Conservation (phyloP, 2,888 invertebrate species). For the Dasypogon diadema region DNA sequence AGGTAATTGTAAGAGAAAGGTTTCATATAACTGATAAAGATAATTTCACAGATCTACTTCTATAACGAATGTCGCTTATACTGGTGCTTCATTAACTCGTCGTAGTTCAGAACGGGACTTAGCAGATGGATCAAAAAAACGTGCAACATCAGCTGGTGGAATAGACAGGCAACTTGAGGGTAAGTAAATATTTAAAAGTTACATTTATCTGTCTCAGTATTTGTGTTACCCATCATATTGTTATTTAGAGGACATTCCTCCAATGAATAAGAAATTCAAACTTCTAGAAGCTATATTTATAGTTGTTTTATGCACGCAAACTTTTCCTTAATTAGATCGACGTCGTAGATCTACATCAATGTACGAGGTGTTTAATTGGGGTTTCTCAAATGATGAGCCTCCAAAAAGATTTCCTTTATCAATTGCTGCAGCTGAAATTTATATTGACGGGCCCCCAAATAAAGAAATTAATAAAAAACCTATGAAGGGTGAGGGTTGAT, state of each 20-base stretch:
- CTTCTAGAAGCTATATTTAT: conserved; percentile 44
- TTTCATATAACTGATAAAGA: background rate
- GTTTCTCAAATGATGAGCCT: conserved; percentile 68
- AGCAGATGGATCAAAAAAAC: conserved; percentile 78
- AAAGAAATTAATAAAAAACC: conserved; percentile 56
- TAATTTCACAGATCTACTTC: conserved; percentile 79
- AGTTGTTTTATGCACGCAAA: conserved; percentile 58
- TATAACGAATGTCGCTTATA: conserved; percentile 87
- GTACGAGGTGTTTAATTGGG: conserved; percentile 81
- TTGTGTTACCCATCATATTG: conserved; percentile 28
- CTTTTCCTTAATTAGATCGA: conserved; percentile 59
- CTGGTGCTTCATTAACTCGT: conserved; percentile 82
- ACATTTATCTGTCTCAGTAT: too few relatives aligned
- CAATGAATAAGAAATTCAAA: conserved; percentile 14
- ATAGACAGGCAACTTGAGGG: conserved; percentile 77
- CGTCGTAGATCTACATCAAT: conserved; percentile 77
- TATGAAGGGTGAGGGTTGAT: conserved; percentile 67
- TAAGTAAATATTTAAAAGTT: conserved; percentile 61
- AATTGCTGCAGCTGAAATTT: conserved; percentile 68
- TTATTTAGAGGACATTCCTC: conserved; percentile 16
- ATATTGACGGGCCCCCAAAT: conserved; percentile 67
- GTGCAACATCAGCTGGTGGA: conserved; percentile 80
- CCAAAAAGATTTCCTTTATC: conserved; percentile 68
- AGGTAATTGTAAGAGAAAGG: conserved; percentile 69
- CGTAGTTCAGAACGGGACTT: conserved; percentile 88